These are phyloP conservation scores for Acanthosepion pharaonis DNA, from an alignment of 2,888 invertebrate species.

Conservation along the genomic window DNA sequence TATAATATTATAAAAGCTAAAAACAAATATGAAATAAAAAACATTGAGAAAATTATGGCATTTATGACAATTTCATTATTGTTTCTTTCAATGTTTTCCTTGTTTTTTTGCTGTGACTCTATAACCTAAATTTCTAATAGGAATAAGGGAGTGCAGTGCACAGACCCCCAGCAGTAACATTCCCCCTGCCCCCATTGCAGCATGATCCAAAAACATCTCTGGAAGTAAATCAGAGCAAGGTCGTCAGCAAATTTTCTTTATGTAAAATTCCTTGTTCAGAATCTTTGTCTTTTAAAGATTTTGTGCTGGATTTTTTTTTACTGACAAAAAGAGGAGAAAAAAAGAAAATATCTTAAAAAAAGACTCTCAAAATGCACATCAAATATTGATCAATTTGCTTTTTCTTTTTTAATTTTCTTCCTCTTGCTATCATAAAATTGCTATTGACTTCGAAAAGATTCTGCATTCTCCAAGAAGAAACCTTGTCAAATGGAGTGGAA, in stretches of 20 bases:
- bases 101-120: not conserved
- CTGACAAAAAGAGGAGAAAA: not conserved
- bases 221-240: not conserved
- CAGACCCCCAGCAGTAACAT: not conserved
- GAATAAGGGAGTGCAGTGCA: not conserved
- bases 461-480: not conserved
- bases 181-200: not conserved
- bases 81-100: too few relatives aligned
- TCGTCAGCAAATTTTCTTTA: not conserved
- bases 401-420: not conserved
- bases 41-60: too few relatives aligned
- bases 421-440: not conserved
- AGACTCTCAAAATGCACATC: slow-evolving; percentile 4
- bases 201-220: not conserved
- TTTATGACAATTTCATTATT: too few relatives aligned
- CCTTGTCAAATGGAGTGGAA: not conserved
- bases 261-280: not conserved
- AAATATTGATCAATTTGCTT: not conserved
- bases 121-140: not conserved
- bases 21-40: too few relatives aligned
- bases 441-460: not conserved
- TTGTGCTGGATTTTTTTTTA: not conserved
- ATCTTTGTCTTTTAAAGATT: not conserved
- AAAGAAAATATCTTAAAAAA: not conserved
- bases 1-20: too few relatives aligned